Base-by-base conservation (phyloP, 2,797 vertebrate species). In the Pyrocephalus nanus region DNA sequence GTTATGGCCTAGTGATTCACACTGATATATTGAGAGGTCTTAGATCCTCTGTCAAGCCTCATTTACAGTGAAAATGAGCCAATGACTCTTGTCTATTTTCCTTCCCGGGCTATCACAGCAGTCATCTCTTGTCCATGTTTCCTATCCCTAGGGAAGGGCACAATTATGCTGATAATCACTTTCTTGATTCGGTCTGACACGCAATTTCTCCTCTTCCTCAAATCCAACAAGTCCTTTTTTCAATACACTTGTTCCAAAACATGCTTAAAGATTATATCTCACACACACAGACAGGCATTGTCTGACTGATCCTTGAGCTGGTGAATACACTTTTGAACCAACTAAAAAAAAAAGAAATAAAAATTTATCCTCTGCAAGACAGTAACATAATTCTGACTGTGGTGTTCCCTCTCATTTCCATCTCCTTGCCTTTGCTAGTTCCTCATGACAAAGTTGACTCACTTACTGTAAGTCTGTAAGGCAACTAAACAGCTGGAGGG, bases 31-130 rank as follows among this genome's bases (percentile, higher is more conserved):
- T 77, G 93, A 96, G 87, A 96, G 85, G 87, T 86, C 91, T 88
- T 79, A 93, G 84, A 96, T 93, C 77, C 74, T 88, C 95, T 95
- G 96, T 95, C 97, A 96, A 95, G 92, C 95, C 96, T 95, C 94
- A 96, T 97, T 97, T 96, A 93, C 91, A 96, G 93, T 93, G 75
- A 95, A 96, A 97, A 96, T 86, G 92, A 96, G 72, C 66, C 94
- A 95, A 86, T 88, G 95, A 53, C 80, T 95, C 80, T 90, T 95
- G 90, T 93, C 89, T 94, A 80, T 92, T 96, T 96, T 96, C 74
- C 86, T 96, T 96, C 87, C 53, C 60, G 58, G 75, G 69, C 92
- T 94, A 90, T 96, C 93, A 90, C 61, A 90, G 65, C 53, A 92
- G 79, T 45, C 86, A 79, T 92, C 89, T 88, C 85, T 83, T 95